Base-by-base conservation (phyloP, 2,113 vertebrate species). In the Trichomycterus rosablanca region DNA sequence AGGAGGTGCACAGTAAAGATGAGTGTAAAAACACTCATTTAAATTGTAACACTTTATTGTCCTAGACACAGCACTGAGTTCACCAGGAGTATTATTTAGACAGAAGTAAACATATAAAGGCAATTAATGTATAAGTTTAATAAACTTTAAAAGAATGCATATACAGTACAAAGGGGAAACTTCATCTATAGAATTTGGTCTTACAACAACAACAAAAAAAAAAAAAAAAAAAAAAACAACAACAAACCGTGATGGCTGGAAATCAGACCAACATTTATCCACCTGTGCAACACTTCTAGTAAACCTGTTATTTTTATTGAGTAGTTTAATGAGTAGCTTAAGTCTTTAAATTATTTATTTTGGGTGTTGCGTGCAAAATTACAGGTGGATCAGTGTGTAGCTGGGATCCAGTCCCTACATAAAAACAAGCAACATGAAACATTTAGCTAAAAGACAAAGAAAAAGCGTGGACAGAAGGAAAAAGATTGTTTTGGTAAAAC, bases 111-210 rank as follows among this genome's bases (percentile, higher is more conserved):
- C 30, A 50, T 75, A 57, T 86, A 84, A 89, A 89, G 85, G 84
- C 86, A 87, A 87, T 87, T 86, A 89, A 86, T 83, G 84, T 88
- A 86, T 81, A 87, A 82, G 91, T 98, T 97, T 97, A 97, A 95
- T 98, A 93, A 90, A 92, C 93, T 92, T 84, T 86, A 89, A 93
- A 94, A 96, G 89, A 94, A 97, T 92, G 92, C 92, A 95, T 94
- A 95, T 97, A 97, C 93, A 98, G 97, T 97, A 97, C 93, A 98
- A 97, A 97, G 91, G 94, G 92, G 83, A 89, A 87, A 97, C 91
- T 91, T 91, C 85, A 89, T 87, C 88, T 83, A 88, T 89, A 95
- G 90, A 89, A 93, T 84, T 88, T 87, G 86, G 88, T 93, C 93
- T 85, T 86, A 87, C 83, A n/a, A n/a, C n/a, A n/a, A 93, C 89